Percentiles rank a stretch among this genome's conserved stretches.
These are phyloP conservation scores for Diaprepes abbreviatus DNA, from an alignment of 2,888 invertebrate species.

Conservation along the genomic window DNA sequence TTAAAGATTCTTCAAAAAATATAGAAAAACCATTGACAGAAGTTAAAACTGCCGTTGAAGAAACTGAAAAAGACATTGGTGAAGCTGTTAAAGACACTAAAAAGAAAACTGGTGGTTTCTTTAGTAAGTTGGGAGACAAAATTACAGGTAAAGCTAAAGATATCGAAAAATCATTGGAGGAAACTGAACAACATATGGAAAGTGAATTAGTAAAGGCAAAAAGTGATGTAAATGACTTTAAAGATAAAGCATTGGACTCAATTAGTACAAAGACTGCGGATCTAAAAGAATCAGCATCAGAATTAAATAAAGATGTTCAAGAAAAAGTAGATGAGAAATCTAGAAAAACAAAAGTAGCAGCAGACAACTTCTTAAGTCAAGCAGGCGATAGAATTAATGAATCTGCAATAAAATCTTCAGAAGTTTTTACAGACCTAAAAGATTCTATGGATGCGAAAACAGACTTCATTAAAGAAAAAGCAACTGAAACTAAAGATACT, in stretches of 20 bases:
- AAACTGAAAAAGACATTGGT: not conserved
- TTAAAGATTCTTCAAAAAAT: not conserved
- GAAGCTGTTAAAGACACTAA: constrained; percentile 1
- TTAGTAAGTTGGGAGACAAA: constrained; percentile 21
- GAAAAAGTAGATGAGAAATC: constrained; percentile 3
- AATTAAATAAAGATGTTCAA: not conserved
- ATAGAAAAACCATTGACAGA: not conserved
- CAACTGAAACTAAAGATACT: not conserved
- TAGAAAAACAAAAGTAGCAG: constrained; percentile 6
- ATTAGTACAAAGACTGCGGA: not conserved
- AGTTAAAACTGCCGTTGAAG: not conserved
- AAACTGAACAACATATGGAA: constrained; percentile 4
- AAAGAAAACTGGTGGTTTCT: constrained; percentile 1
- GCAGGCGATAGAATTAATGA: not conserved
- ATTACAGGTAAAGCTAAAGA: constrained; percentile 47
- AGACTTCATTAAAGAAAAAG: not conserved
- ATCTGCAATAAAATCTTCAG: not conserved
- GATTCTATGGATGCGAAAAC: not conserved
- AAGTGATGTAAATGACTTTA: constrained; percentile 7
- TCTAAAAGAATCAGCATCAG: too few species aligned
- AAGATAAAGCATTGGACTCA: not conserved
- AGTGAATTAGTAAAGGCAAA: constrained; percentile 46
- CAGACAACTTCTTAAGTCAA: not conserved
- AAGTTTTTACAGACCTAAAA: not conserved
- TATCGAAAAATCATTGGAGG: not conserved